Base-by-base conservation (phyloP, 1,140 invertebrate species). In the Pseudomyrmex dendroicus region DNA sequence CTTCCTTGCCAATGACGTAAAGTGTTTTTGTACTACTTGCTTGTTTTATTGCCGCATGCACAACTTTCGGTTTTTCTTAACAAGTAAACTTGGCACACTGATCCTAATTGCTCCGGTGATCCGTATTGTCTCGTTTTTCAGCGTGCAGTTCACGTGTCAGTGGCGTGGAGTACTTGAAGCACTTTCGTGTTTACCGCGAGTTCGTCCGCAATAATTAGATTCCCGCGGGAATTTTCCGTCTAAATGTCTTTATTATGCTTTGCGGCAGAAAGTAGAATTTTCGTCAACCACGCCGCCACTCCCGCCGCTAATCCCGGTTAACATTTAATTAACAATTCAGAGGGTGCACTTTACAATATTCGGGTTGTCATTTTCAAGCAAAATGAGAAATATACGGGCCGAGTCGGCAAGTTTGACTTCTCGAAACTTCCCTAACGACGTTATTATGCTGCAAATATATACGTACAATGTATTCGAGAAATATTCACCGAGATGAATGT, bases 181-280 rank as follows among this genome's bases (percentile, higher is more conserved):
- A 50, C 54, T 70, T 59, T 59, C 15, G 35, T 78, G 76, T 78
- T 78, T 78, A 78, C 54, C 35, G 76, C 76, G 54, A 52, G 10
- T 17, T 78, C 76, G 76, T 78, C 76, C 44, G 54, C 64, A 70
- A 78, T 78, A 78, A 78, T 78, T 70, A 78, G 76, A 70, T 78
- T 70, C 64, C 15, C n/a, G 17, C 20, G 20, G 35, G 2, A 70
- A 70, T 66, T 78, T 78, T 78, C 25, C 17, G 46, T 63, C 54
- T 59, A 25, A 70, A 59, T 78, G 52, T 44, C 67, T 46, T 70
- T 78, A 70, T 78, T 78, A 78, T 78, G 8, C 74, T 22, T 9
- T 35, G 17, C 17, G 10, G 54, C 20, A 9, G 46, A 15, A 54
- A 25, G 3, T 25, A 59, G 17, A 59, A 57, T 70, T 78, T 78